phyloP scores from a whole-genome alignment of 53 echinoderm and acorn worm genomes.

The Paracentrotus lividus region DNA sequence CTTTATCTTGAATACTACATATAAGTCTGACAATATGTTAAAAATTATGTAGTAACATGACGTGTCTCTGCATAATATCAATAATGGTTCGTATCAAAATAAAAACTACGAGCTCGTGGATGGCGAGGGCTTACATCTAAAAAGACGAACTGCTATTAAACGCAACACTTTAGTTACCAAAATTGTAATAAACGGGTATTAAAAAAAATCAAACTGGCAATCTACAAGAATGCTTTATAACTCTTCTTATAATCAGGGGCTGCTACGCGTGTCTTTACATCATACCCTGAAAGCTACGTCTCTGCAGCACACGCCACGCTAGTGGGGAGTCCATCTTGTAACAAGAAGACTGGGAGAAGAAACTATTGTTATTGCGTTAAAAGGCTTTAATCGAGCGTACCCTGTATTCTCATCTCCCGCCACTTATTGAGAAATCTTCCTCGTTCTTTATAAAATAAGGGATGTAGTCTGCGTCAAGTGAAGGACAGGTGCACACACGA shows the following conservation, averaged over 20 bases:
- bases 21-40: too few species aligned
- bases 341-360: neutral
- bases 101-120: too few species aligned
- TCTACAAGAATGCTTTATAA: neutral
- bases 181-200: neutral
- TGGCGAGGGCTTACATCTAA: too few species aligned
- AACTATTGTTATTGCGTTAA: constrained; percentile 29
- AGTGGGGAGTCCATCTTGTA: constrained; percentile 30
- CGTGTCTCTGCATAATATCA: too few species aligned
- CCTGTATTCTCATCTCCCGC: constrained; percentile 9
- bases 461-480: neutral
- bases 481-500: constrained; percentile 23
- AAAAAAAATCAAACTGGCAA: neutral
- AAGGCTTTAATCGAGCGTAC: constrained; percentile 56
- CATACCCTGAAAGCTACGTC: neutral
- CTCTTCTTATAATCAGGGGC: neutral
- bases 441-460: neutral
- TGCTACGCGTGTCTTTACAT: neutral
- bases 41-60: too few species aligned
- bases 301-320: neutral
- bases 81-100: too few species aligned
- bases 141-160: neutral
- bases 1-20: too few species aligned
- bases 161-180: neutral
- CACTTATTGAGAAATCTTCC: constrained; percentile 48